Base-by-base conservation (phyloP, 1,140 invertebrate species). In the Panulirus ornatus region DNA sequence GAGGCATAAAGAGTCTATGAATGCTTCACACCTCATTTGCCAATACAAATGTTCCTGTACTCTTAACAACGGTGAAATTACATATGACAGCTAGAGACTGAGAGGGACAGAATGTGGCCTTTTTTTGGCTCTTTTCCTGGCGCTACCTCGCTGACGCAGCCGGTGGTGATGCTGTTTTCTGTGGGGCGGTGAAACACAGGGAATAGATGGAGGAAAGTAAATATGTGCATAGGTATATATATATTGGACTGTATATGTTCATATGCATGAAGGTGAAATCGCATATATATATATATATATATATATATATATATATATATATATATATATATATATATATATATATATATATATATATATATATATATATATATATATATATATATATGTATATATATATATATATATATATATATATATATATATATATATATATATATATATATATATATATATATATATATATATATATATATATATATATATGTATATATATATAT, bases 301-400 rank as follows among this genome's bases (percentile, higher is more conserved):
- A 73, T 73, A 34, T 75, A 75, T 75, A 5, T 34, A 75, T 75
- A 75, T 75, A 75, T 75, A 9, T 75, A 34, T 75, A 75, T 75
- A 75, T 75, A 75, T 75, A 75, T 75, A 34, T 75, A 75, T 75
- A 75, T 75, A 75, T 75, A 5, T 75, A 34, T 75, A 75, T 40
- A 75, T 75, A 5, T 75, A 9, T 9, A 75, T 75, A 75, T 75
- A 75, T 75, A 75, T 75, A 75, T 73, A 73, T 73, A 73, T 73
- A 73, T 73, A 73, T 73, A 73, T 73, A 73, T 73, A 73, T 73
- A 73, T 73, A 73, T 73, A 73, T 73, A 73, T 73, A 73, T 73
- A 73, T 73, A 34, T 73, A 73, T 73, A 73, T 73, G 27, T 73
- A 73, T 73, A 73, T 73, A 73, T 73, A 73, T 73, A 73, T 73